A percentile compares a stretch with the other conserved stretches of the same genome.
Conservation (phyloP, 2,888 invertebrate species). For the Hemaris fuciformis region DNA sequence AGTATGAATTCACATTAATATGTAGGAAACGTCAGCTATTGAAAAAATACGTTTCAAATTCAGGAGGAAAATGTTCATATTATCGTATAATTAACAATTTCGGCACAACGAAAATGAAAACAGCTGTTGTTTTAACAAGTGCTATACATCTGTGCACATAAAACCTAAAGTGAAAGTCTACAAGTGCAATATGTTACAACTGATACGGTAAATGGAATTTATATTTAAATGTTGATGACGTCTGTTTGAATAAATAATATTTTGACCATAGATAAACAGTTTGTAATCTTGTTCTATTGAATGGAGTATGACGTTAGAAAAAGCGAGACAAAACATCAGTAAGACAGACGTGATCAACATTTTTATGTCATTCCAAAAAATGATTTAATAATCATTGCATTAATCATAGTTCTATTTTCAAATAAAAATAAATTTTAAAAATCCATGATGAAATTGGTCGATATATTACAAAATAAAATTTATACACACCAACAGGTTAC, state of each 20-base stretch:
- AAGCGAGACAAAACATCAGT: no score
- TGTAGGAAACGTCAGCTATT: not conserved
- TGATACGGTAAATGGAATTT: not conserved
- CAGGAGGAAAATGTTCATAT: constrained; percentile 1
- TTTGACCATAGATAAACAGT: no score
- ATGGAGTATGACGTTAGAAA: no score
- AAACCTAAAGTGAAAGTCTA: not conserved
- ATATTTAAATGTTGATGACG: not conserved
- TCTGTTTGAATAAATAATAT: not conserved
- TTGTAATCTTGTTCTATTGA: no score
- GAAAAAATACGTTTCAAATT: not conserved
- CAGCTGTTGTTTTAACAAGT: not conserved
- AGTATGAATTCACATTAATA: not conserved
- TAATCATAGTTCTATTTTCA: not conserved
- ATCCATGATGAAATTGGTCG: not conserved
- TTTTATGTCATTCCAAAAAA: no score
- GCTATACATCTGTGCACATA: not conserved
- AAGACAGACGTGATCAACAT: no score
- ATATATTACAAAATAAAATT: not conserved
- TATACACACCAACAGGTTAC: not conserved
- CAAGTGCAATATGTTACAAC: not conserved
- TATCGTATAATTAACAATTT: constrained; percentile 1
- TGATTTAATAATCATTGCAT: no score
- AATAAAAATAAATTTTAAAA: no score
- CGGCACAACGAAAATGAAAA: not conserved